A percentile compares a stretch with the other conserved stretches of the same genome.
Evolutionary conservation across 2,888 invertebrate genomes (phyloP).

Genomic region (Hirudinaria manillensis): DNA sequence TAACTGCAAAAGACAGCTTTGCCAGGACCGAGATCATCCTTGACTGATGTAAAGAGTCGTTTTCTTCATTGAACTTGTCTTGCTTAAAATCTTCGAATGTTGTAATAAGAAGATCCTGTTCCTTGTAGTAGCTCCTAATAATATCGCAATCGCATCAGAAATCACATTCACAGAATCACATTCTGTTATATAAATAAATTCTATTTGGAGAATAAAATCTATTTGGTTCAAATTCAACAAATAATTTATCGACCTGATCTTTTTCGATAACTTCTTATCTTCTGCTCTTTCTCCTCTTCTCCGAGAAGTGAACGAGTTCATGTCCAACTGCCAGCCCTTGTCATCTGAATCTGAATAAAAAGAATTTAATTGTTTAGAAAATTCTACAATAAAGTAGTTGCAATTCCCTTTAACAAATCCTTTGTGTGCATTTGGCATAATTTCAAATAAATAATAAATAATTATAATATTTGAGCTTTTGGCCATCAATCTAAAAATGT

Average conservation of each 20-base stretch:
- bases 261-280: conserved; percentile 42
- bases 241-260: conserved; percentile 41
- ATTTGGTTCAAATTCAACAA: too few species aligned
- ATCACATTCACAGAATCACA: background rate
- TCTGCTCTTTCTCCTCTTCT: conserved; percentile 41
- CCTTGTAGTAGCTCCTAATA: conserved; percentile 49
- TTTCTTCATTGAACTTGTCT: conserved; percentile 39
- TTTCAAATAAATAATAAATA: too few species aligned
- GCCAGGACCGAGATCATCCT: conserved; percentile 42
- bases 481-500: background rate
- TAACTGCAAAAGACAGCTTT: conserved; percentile 46
- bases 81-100: conserved; percentile 47
- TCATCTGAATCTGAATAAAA: conserved; percentile 21
- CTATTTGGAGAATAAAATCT: background rate
- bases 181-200: background rate
- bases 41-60: conserved; percentile 39
- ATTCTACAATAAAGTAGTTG: too few species aligned
- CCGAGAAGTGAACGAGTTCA: conserved; percentile 46
- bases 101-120: conserved; percentile 49
- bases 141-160: background rate
- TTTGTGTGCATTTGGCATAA: too few species aligned
- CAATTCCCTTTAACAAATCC: too few species aligned
- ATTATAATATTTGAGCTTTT: background rate
- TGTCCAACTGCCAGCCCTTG: conserved; percentile 38
- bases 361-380: background rate